Evolutionary conservation across 2,888 invertebrate species (phyloP).

Genomic region (Pharmacophagus antenor): DNA sequence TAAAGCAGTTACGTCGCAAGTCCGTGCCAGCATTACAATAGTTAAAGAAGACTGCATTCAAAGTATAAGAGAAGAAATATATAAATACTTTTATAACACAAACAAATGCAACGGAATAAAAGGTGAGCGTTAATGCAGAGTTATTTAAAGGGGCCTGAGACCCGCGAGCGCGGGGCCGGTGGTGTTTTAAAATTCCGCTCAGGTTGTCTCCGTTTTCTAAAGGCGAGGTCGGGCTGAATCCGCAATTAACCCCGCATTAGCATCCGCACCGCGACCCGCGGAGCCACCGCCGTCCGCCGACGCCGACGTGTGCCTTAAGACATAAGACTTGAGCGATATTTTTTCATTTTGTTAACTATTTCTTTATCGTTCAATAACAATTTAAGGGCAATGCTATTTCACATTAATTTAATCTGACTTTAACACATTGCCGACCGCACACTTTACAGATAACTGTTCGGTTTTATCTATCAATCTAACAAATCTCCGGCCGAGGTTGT

Average conservation of each 20-base stretch:
- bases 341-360: no score
- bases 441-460: no score
- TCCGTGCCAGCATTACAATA: no score
- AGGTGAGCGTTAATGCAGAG: neutral
- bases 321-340: constrained; percentile 2
- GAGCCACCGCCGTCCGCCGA: constrained; percentile 37
- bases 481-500: no score
- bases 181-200: constrained; percentile 57
- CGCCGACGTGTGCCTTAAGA: constrained; percentile 2
- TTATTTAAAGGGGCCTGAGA: constrained; percentile 12
- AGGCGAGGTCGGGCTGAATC: constrained; percentile 61
- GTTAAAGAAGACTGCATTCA: no score
- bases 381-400: no score
- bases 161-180: constrained; percentile 32
- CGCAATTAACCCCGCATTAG: constrained; percentile 69
- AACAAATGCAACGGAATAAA: neutral
- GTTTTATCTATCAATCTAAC: no score
- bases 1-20: no score
- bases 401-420: no score
- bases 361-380: no score
- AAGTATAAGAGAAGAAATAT: neutral
- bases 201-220: constrained; percentile 57
- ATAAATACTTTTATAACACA: neutral
- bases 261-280: constrained; percentile 57
- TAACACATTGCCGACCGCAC: no score